Conservation (phyloP, 2,797 vertebrate genomes). For the Kryptopterus vitreolus region DNA sequence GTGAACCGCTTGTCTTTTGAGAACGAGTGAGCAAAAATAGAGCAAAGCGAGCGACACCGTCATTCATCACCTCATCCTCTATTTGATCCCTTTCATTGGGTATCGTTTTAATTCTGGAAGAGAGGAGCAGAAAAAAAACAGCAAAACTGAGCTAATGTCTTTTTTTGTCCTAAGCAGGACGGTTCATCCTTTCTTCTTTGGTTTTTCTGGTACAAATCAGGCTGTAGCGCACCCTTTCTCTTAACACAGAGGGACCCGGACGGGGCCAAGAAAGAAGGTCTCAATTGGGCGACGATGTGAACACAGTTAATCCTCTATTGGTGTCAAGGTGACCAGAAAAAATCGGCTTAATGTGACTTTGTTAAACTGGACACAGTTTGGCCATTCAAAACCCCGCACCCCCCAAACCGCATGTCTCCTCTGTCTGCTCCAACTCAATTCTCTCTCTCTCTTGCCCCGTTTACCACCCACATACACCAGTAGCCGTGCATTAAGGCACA, state of each 20-base stretch:
- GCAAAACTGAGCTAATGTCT: constrained; percentile 83
- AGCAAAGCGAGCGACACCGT: constrained; percentile 45
- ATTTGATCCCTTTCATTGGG: constrained; percentile 72
- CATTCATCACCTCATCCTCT: constrained; percentile 68
- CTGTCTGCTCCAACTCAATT: constrained; percentile 53
- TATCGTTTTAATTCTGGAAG: constrained; percentile 64
- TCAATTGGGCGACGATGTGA: constrained; percentile 81
- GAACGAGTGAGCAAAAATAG: not conserved
- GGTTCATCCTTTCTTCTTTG: constrained; percentile 73
- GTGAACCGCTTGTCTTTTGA: constrained; percentile 56
- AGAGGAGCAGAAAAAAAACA: constrained; percentile 67
- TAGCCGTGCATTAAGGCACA: constrained; percentile 75
- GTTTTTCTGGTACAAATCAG: constrained; percentile 76
- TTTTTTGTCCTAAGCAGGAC: constrained; percentile 75
- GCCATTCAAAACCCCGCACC: constrained; percentile 65
- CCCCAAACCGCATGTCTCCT: constrained; percentile 39
- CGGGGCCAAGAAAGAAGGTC: constrained; percentile 76
- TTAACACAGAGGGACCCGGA: constrained; percentile 70
- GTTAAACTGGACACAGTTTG: constrained; percentile 80
- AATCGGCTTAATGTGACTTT: constrained; percentile 80
- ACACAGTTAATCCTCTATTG: constrained; percentile 83
- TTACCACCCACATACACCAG: constrained; percentile 79
- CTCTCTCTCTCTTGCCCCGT: constrained; percentile 69
- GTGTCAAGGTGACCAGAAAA: constrained; percentile 82
- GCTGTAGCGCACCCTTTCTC: constrained; percentile 75